Evolutionary conservation across 2,113 vertebrate species (phyloP), one percentile per base, ranked within the genome.

Genomic region (Strigops habroptila): DNA sequence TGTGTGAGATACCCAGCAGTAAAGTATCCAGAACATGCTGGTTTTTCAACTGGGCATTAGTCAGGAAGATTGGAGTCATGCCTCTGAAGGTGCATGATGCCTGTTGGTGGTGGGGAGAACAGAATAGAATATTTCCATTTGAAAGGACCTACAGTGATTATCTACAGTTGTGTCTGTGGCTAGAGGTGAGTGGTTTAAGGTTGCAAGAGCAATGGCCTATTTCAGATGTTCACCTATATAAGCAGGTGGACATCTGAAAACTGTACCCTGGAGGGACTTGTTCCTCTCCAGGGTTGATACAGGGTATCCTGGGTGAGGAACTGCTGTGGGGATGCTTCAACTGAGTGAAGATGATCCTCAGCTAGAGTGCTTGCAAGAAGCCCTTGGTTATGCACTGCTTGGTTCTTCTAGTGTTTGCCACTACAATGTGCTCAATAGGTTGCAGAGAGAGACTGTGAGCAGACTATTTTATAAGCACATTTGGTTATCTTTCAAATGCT

Each of bases 231-330:
- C 67, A 18, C 49, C 44, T 21, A 2, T 21, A 25, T 24, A n/a
- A 48, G 30, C 48, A 48, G 16, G 10, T n/a, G 21, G 25, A 41
- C 33, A 11, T 63, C 28, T 16, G 28, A 39, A 44, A n/a, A 24
- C 23, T 2, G 0, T 39, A 52, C 10, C 44, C 33, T 1, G 1
- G 39, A 39, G 53, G 21, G 6, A 5, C 15, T 51, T 52, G 33
- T 60, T 52, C 22, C 46, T 60, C 22, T 39, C 28, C 28, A 17
- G 33, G 28, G 16, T 14, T 51, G 30, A 16, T 25, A 19, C 15
- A 25, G 31, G 59, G 19, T 57, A 35, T 25, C 6, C 25, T 51
- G 16, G n/a, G 14, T 1, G 15, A 64, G 33, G 43, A 63, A 48
- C 14, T 39, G 41, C 46, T 8, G 7, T 30, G 46, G n/a, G 57